These are phyloP conservation scores for Holothuria leucospilota DNA, from an alignment of 53 echinoderm and acorn worm genomes.

Conservation along the genomic window DNA sequence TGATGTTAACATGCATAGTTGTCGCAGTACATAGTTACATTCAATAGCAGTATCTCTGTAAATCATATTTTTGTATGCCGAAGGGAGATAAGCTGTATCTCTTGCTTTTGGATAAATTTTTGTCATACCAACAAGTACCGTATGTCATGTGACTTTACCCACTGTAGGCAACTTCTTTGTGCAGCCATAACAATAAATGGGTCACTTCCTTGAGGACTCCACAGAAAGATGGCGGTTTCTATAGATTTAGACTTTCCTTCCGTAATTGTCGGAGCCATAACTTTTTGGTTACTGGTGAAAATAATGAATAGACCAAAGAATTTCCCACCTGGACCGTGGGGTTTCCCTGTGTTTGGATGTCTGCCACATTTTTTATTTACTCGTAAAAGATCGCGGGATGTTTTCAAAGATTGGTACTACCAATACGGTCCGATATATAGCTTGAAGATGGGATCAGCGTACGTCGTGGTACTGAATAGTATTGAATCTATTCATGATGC, in stretches of 20 bases:
- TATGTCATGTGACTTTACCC: too few species aligned
- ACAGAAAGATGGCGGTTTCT: too few species aligned
- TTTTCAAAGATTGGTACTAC: constrained; percentile 50
- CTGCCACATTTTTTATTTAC: constrained; percentile 61
- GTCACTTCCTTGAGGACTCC: too few species aligned
- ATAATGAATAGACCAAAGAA: background rate
- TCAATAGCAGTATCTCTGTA: too few species aligned
- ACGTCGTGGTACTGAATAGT: background rate
- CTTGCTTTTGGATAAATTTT: too few species aligned
- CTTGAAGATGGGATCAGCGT: constrained; percentile 28
- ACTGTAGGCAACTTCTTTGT: too few species aligned
- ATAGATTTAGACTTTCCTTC: background rate
- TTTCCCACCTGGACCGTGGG: constrained; percentile 77
- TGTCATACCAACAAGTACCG: too few species aligned
- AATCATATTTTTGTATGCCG: too few species aligned
- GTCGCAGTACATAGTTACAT: too few species aligned
- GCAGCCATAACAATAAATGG: too few species aligned
- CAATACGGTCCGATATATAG: constrained; percentile 70
- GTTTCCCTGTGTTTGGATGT: constrained; percentile 72
- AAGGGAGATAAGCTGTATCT: too few species aligned
- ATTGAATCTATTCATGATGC: background rate
- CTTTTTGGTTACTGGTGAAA: constrained; percentile 13
- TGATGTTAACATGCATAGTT: too few species aligned
- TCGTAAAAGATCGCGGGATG: constrained; percentile 39
- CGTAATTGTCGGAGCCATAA: background rate